Evolutionary conservation across 2,888 invertebrate genomes (phyloP).

Genomic region (Drosophila neonasuta): DNA sequence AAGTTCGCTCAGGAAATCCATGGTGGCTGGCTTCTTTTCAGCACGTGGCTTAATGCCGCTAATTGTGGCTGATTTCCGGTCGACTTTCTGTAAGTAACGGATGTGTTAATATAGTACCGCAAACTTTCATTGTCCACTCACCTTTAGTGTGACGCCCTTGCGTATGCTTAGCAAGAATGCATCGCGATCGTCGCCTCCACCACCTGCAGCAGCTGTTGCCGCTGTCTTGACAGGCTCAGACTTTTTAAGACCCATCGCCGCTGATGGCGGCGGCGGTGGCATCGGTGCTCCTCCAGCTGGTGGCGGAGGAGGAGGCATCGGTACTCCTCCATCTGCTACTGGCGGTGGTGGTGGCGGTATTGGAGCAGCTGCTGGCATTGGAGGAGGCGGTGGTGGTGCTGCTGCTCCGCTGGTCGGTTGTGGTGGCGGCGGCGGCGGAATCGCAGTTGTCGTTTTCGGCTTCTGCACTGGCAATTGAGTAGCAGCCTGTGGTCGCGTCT

Average conservation of each 20-base stretch:
- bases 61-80: slow-evolving; percentile 73
- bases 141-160: slow-evolving; percentile 72
- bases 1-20: slow-evolving; percentile 70
- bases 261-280: slow-evolving; percentile 49
- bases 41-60: slow-evolving; percentile 68
- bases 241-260: slow-evolving; percentile 35
- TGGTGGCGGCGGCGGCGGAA: slow-evolving; percentile 26
- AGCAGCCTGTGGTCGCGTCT: neutral
- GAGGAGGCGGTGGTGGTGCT: slow-evolving; percentile 30
- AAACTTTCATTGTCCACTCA: slow-evolving; percentile 14
- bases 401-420: neutral
- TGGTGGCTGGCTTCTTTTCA: slow-evolving; percentile 66
- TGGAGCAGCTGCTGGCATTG: slow-evolving; percentile 3
- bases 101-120: neutral
- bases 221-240: slow-evolving; percentile 32
- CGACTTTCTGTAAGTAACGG: slow-evolving; percentile 68
- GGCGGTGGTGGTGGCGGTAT: slow-evolving; percentile 28
- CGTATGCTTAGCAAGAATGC: slow-evolving; percentile 76
- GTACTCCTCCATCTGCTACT: slow-evolving; percentile 14
- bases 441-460: slow-evolving; percentile 12
- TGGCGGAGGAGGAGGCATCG: slow-evolving; percentile 49
- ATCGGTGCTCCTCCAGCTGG: slow-evolving; percentile 40
- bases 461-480: slow-evolving; percentile 5
- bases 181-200: slow-evolving; percentile 54
- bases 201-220: slow-evolving; percentile 23